A percentile compares a stretch with the other conserved stretches of the same genome.
phyloP scores from a whole-genome alignment of 2,888 invertebrate species.

The Acanthosepion lycidas region DNA sequence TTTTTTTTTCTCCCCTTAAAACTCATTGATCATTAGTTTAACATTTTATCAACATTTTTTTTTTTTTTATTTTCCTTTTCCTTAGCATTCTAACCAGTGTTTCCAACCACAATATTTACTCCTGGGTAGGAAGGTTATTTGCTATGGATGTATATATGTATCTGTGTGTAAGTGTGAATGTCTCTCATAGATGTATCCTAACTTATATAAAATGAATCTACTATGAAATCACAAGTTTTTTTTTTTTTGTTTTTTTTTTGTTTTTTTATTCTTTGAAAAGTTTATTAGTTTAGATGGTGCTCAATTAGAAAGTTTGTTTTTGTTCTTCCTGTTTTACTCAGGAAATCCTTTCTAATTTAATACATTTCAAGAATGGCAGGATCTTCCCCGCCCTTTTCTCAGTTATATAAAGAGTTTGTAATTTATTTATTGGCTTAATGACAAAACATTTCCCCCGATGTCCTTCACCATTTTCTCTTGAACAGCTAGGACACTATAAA shows the following conservation, averaged over 20 bases:
- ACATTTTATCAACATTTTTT: background rate
- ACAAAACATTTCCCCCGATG: constrained; percentile 6
- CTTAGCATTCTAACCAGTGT: background rate
- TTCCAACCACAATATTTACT: background rate
- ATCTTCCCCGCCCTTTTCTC: background rate
- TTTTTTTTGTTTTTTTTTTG: background rate
- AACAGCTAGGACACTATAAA: background rate
- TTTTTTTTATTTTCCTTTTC: background rate
- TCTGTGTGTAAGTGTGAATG: background rate
- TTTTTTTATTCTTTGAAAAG: background rate
- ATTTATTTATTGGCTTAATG: background rate
- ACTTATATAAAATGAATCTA: constrained; percentile 10
- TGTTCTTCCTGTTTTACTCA: background rate
- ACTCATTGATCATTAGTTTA: constrained; percentile 2
- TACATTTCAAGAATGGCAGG: background rate
- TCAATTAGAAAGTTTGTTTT: background rate
- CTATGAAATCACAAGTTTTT: background rate
- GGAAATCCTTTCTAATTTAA: background rate
- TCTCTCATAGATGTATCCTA: constrained; percentile 8
- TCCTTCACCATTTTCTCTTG: background rate
- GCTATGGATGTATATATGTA: background rate
- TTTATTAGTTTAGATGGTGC: background rate
- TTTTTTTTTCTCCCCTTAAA: background rate
- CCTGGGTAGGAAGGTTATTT: background rate
- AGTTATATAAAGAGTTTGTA: background rate